Conservation (phyloP, 2,797 vertebrate genomes). For the Propithecus deckenii region DNA sequence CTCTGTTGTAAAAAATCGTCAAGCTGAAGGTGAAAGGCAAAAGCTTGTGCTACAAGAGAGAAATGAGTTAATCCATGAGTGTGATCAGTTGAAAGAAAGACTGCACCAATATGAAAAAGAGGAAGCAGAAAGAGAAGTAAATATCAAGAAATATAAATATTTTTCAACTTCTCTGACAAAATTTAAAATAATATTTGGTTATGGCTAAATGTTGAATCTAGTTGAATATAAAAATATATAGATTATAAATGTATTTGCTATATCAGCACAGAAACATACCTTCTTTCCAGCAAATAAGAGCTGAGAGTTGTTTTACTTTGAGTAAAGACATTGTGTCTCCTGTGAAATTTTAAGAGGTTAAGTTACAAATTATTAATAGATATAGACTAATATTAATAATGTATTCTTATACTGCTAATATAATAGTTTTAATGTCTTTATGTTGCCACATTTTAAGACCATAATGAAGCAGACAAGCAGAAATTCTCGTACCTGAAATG, state of each 20-base stretch:
- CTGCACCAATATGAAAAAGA: slow-evolving; percentile 91
- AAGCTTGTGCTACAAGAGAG: slow-evolving; percentile 90
- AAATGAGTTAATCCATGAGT: slow-evolving; percentile 90
- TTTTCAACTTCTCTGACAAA: not conserved
- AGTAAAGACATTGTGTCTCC: not conserved
- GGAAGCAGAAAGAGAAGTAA: slow-evolving; percentile 92
- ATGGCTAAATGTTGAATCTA: not conserved
- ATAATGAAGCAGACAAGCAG: not conserved
- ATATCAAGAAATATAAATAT: not conserved
- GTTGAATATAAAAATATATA: not conserved
- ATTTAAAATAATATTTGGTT: not conserved
- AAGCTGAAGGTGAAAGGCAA: slow-evolving; percentile 90
- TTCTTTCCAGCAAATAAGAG: not conserved
- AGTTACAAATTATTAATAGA: not conserved
- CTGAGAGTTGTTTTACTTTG: not conserved
- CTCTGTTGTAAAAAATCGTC: slow-evolving; percentile 89
- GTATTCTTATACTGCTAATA: not conserved
- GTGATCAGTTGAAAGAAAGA: slow-evolving; percentile 89
- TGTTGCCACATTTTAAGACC: not conserved
- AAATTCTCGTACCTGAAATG: not conserved
- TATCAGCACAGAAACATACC: not conserved
- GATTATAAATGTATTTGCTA: not conserved
- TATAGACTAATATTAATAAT: not conserved
- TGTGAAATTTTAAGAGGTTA: not conserved
- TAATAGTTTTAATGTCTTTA: not conserved